Percentiles rank a stretch among this genome's conserved stretches.
These are phyloP conservation scores for Chionomys nivalis DNA, from an alignment of 2,113 vertebrate species.

Conservation along the genomic window DNA sequence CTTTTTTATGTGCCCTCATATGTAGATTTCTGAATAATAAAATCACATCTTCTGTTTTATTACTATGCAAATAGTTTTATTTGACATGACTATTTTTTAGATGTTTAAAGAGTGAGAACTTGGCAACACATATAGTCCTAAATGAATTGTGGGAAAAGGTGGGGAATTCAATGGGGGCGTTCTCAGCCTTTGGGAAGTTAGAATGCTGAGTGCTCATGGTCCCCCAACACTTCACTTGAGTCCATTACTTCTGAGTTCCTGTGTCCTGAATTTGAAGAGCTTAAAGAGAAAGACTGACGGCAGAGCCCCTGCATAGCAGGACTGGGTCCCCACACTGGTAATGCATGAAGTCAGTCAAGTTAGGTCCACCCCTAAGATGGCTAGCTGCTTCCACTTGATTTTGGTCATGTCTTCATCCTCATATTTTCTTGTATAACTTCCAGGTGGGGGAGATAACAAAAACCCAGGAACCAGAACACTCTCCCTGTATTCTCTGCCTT, in stretches of 20 bases:
- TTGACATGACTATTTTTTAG: conserved; percentile 12
- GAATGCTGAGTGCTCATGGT: neutral
- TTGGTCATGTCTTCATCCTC: neutral
- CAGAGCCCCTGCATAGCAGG: no score
- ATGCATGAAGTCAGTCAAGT: neutral
- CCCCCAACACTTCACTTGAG: neutral
- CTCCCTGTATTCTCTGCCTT: neutral
- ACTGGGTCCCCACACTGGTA: neutral
- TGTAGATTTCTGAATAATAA: conserved; percentile 34
- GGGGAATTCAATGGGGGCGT: neutral
- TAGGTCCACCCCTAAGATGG: neutral
- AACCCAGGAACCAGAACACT: neutral
- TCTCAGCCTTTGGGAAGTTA: no score
- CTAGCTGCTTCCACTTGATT: neutral
- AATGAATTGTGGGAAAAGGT: neutral
- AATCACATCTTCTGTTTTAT: neutral
- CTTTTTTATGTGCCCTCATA: neutral
- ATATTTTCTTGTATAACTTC: neutral
- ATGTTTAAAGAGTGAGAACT: neutral
- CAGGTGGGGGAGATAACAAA: neutral
- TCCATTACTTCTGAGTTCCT: neutral
- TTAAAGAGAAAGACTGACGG: neutral
- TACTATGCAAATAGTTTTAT: neutral
- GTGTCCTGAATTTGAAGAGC: neutral
- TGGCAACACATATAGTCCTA: neutral